Base-by-base conservation (phyloP, 1,140 invertebrate species). In the Camponotus vicinus region DNA sequence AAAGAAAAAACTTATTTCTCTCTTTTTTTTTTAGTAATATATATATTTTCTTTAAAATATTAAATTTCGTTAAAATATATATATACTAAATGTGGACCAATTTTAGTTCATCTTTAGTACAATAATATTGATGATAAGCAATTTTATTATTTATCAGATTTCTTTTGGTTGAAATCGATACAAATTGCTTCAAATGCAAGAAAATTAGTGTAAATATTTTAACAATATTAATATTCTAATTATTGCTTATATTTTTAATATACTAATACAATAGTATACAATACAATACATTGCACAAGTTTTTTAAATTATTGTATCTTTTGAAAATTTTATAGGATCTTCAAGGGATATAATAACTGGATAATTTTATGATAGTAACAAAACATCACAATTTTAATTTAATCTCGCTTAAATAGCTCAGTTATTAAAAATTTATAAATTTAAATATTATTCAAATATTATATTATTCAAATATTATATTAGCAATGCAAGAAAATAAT, bases 81-180 rank as follows among this genome's bases (percentile, higher is more conserved):
- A 1, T 27, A 27, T 27, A 27, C 27, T 27, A 27, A 27, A 27
- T 27, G 27, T 27, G 27, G 27, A 27, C 27, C 27, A 27, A 1
- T 27, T 27, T 27, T 27, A 0, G 1, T 27, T 1, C 27, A 27
- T 27, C 27, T 27, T 27, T 27, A 27, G 27, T 27, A 27, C 27
- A 27, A 27, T 27, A 27, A 27, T 27, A 27, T 27, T 27, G 27
- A 27, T 27, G 27, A 6, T 63, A 70, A 15, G 21, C 45, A 80
- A 70, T 40, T 80, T 34, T 27, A 21, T 57, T 34, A 34, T 71
- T 71, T 80, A 80, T 71, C 66, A 66, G 66, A 71, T 80, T 80
- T 42, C 42, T 15, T 71, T 42, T 7, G 34, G 27, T 34, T 52
- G 18, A n/a, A 21, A 80, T 71, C 49, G 49, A 71, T 71, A 57